Conservation (phyloP, 2,888 invertebrate genomes). For the Pseudeuparius sepicola region DNA sequence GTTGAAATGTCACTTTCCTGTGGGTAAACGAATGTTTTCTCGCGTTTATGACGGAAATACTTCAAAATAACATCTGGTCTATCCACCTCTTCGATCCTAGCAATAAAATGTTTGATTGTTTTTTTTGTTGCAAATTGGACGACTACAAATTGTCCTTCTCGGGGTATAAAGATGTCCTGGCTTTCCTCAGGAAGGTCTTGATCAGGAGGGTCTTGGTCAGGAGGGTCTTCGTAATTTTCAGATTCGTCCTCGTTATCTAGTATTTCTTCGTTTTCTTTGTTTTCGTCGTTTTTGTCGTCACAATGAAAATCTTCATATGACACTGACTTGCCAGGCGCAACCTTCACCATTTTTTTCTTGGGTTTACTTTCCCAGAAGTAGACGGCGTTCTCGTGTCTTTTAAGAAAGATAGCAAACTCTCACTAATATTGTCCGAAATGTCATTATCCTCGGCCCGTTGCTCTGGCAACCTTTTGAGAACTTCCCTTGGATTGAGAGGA, state of each 20-base stretch:
- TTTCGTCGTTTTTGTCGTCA: not conserved
- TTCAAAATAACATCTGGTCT: no score
- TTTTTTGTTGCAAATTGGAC: not conserved
- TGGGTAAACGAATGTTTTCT: no score
- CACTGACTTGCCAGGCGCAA: not conserved
- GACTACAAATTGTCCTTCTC: not conserved
- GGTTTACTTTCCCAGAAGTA: not conserved
- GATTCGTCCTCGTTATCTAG: not conserved
- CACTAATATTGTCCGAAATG: no score
- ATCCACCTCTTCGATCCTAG: not conserved
- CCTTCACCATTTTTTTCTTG: conserved; percentile 1
- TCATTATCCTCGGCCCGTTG: no score
- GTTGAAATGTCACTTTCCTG: no score
- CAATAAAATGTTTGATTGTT: not conserved
- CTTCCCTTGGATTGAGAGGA: conserved; percentile 5
- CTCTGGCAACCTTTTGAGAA: conserved; percentile 5
- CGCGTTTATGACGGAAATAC: no score
- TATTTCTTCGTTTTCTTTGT: not conserved
- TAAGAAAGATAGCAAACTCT: not conserved
- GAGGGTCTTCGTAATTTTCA: not conserved
- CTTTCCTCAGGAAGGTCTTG: not conserved
- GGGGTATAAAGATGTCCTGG: not conserved
- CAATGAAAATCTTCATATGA: not conserved
- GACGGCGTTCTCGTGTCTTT: not conserved
- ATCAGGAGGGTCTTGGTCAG: not conserved